Conservation (phyloP, 2,113 vertebrate genomes). For the Seriola quinqueradiata region DNA sequence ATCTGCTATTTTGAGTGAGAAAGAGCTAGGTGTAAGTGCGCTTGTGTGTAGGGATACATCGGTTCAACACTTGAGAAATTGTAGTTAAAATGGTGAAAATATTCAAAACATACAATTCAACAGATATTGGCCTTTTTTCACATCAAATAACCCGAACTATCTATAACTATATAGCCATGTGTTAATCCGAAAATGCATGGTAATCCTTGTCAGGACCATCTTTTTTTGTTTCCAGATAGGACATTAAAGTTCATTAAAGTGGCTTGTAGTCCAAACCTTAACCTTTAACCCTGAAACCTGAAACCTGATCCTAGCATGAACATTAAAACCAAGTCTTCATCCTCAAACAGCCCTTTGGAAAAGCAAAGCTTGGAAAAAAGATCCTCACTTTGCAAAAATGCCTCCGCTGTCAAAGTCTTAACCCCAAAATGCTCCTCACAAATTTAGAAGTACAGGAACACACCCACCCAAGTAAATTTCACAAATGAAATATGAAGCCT, state of each 20-base stretch:
- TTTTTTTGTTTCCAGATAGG: background rate
- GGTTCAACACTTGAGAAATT: too few relatives aligned
- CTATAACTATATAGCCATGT: background rate
- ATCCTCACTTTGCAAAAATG: background rate
- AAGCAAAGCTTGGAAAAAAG: background rate
- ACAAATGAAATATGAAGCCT: background rate
- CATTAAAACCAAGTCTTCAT: background rate
- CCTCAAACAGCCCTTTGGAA: background rate
- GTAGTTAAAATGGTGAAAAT: too few relatives aligned
- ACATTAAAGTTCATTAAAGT: background rate
- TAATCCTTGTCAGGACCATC: background rate
- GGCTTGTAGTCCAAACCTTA: background rate
- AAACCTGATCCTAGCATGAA: constrained; percentile 1
- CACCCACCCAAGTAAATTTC: background rate
- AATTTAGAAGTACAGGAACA: background rate
- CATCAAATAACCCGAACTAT: too few relatives aligned
- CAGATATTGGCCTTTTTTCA: too few relatives aligned
- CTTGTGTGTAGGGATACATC: too few relatives aligned
- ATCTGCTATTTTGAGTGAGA: too few relatives aligned
- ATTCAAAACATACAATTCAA: too few relatives aligned
- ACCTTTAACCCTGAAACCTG: background rate
- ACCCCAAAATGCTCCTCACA: background rate
- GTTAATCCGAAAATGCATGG: background rate
- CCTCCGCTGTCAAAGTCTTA: background rate
- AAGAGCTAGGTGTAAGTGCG: too few relatives aligned